Conservation (phyloP, 2,113 vertebrate species). For the Galeopterus variegatus region DNA sequence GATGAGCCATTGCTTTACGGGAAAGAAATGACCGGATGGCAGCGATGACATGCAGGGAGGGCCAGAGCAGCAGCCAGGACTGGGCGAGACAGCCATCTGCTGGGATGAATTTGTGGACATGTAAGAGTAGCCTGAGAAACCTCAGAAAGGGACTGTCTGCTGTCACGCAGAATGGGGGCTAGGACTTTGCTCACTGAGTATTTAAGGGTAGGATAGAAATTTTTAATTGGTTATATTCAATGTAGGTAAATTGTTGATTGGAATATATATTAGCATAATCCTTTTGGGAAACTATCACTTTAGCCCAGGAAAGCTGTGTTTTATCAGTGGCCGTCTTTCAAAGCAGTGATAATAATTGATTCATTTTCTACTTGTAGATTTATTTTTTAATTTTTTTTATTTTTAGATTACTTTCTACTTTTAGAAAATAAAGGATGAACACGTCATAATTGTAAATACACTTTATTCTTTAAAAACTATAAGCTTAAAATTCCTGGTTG, state of each 20-base stretch:
- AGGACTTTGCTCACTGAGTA: not conserved
- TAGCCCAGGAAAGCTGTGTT: not conserved
- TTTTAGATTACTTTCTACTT: not conserved
- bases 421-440: not conserved
- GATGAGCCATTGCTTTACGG: not conserved
- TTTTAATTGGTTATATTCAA: not conserved
- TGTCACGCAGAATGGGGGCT: not conserved
- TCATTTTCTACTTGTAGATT: constrained; percentile 10
- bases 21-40: not conserved
- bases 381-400: constrained; percentile 36
- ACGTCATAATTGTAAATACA: not conserved
- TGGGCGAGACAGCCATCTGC: no score
- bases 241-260: not conserved
- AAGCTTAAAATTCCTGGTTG: not conserved
- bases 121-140: not conserved
- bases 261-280: not conserved
- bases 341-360: not conserved
- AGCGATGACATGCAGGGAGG: not conserved
- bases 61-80: not conserved
- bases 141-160: not conserved
- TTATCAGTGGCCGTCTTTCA: not conserved
- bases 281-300: not conserved
- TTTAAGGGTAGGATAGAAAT: not conserved
- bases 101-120: not conserved
- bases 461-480: not conserved